Conservation (phyloP, 2,113 vertebrate species). For the Mesembrinibis cayennensis region DNA sequence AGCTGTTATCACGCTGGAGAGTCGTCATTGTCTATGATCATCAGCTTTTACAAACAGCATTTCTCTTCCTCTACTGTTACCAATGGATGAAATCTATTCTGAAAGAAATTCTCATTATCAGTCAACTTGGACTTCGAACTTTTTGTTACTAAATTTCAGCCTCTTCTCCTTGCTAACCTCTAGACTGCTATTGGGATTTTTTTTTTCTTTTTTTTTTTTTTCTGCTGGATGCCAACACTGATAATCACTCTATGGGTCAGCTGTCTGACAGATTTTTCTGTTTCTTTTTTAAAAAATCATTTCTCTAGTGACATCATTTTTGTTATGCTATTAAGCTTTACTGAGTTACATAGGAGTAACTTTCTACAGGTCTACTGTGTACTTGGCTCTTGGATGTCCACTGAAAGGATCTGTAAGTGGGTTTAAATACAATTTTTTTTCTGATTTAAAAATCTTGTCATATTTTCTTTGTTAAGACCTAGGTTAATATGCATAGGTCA, state of each 20-base stretch:
- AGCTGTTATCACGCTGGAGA: neutral
- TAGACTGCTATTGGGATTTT: neutral
- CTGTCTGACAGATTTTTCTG: neutral
- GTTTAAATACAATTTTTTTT: neutral
- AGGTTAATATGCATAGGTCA: neutral
- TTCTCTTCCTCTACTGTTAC: neutral
- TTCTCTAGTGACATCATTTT: neutral
- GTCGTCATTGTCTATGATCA: neutral
- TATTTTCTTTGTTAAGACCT: neutral
- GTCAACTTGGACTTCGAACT: neutral
- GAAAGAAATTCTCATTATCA: neutral
- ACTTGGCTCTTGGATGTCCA: neutral
- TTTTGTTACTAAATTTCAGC: neutral
- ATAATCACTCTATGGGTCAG: neutral
- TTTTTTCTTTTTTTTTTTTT: neutral
- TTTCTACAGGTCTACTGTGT: neutral
- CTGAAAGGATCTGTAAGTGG: neutral
- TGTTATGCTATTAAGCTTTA: neutral
- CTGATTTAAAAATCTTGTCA: neutral
- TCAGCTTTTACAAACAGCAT: neutral
- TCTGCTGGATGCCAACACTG: neutral
- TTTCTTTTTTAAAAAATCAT: neutral
- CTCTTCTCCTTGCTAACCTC: neutral
- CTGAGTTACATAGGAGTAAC: neutral
- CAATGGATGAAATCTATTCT: neutral